Percentiles rank a stretch among this genome's conserved stretches.
Conservation (phyloP, 2,797 vertebrate species). For the Pipistrellus pipistrellus region DNA sequence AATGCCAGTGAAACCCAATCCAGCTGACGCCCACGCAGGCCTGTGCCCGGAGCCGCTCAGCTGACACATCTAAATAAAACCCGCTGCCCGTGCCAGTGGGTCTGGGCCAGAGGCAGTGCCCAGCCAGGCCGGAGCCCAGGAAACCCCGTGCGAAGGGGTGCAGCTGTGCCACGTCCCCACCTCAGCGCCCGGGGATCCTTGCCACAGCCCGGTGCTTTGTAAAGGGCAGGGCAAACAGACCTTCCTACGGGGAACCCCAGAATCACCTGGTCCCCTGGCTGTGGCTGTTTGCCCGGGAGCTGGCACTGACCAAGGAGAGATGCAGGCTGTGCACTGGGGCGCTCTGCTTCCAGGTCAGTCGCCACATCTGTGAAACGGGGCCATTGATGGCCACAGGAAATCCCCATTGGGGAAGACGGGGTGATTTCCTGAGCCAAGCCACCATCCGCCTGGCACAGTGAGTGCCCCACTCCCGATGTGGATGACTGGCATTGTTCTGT, state of each 20-base stretch:
- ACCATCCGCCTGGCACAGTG: fast-evolving
- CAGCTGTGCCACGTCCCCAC: conserved; percentile 52
- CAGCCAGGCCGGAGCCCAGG: conserved; percentile 75
- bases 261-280: background rate
- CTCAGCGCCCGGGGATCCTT: conserved; percentile 47
- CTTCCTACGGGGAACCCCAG: conserved; percentile 49
- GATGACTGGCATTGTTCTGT: background rate
- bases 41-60: conserved; percentile 85
- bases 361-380: background rate
- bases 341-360: fast-evolving
- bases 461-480: fast-evolving
- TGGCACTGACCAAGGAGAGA: background rate
- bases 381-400: fast-evolving
- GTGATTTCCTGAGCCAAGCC: fast-evolving
- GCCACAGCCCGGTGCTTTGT: conserved; percentile 33
- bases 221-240: conserved; percentile 46
- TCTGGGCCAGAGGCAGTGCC: conserved; percentile 82
- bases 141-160: conserved; percentile 45
- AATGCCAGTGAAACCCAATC: conserved; percentile 71
- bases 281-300: fast-evolving
- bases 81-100: conserved; percentile 85
- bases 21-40: conserved; percentile 80
- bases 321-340: fast-evolving
- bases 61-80: conserved; percentile 86
- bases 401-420: fast-evolving